A percentile compares a stretch with the other conserved stretches of the same genome.
phyloP scores from a whole-genome alignment of 2,113 vertebrate species.

The Dasypus novemcinctus region DNA sequence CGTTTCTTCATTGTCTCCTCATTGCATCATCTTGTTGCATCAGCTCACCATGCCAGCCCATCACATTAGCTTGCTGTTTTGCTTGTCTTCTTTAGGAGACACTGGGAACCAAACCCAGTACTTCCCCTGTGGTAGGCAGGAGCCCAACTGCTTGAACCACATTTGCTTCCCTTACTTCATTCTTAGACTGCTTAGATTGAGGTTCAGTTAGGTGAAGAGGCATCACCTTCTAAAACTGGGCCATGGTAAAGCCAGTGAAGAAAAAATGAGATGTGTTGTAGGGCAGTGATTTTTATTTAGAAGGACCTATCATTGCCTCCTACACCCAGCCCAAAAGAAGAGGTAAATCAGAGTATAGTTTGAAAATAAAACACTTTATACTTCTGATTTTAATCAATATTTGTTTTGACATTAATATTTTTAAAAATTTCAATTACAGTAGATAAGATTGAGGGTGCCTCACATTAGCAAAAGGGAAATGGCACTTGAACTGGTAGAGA shows the following conservation, averaged over 20 bases:
- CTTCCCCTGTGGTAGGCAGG: no score
- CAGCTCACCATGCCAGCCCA: no score
- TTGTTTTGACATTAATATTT: neutral
- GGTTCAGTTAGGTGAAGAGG: neutral
- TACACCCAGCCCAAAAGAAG: neutral
- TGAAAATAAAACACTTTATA: neutral
- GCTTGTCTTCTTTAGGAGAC: no score
- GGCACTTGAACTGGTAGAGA: neutral
- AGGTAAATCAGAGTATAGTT: neutral
- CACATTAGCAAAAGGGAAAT: neutral
- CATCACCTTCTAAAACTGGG: neutral
- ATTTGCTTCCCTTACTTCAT: no score
- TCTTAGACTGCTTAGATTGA: neutral
- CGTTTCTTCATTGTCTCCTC: no score
- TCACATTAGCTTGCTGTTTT: no score
- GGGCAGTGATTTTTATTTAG: neutral
- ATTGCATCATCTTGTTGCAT: no score
- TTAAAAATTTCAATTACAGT: neutral
- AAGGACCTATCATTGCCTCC: neutral
- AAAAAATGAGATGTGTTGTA: neutral
- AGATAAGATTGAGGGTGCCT: neutral
- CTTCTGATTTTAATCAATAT: neutral
- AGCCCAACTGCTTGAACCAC: no score
- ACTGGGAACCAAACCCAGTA: no score
- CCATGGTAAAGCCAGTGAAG: neutral